Evolutionary conservation across 2,113 vertebrate genomes (phyloP).

Genomic region (Solenodon paradoxus): DNA sequence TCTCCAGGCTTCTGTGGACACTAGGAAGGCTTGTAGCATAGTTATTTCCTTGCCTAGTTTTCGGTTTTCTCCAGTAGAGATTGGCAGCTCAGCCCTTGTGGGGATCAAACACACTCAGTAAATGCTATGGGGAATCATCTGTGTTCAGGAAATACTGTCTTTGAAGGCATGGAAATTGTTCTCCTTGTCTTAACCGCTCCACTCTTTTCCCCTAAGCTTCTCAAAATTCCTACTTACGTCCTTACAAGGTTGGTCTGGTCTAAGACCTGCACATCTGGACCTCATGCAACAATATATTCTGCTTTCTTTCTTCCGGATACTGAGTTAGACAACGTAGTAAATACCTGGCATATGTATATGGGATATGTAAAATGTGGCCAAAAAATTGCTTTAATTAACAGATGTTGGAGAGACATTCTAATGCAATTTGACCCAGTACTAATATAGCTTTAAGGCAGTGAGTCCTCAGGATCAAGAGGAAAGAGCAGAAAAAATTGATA

Average conservation of each 20-base stretch:
- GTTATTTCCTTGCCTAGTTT: background rate
- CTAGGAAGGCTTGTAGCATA: background rate
- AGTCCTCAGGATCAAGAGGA: background rate
- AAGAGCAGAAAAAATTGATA: background rate
- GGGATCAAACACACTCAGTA: background rate
- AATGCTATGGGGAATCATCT: background rate
- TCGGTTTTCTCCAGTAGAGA: background rate
- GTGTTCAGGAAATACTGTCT: background rate
- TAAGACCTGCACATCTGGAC: too few species aligned
- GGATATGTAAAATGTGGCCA: background rate
- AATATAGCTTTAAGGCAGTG: too few species aligned
- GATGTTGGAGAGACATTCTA: background rate
- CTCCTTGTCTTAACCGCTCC: too few species aligned
- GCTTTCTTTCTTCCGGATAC: background rate
- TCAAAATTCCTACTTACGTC: background rate
- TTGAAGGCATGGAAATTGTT: too few species aligned
- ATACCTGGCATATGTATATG: background rate
- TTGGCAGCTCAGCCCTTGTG: background rate
- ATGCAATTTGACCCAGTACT: background rate
- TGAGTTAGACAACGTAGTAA: background rate
- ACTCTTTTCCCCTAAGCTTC: background rate
- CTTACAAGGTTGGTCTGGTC: too few species aligned
- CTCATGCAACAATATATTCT: accelerated
- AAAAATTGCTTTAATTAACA: background rate
- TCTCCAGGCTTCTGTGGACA: background rate